Conservation (phyloP, 2,888 invertebrate genomes). For the Geotrupes spiniger region DNA sequence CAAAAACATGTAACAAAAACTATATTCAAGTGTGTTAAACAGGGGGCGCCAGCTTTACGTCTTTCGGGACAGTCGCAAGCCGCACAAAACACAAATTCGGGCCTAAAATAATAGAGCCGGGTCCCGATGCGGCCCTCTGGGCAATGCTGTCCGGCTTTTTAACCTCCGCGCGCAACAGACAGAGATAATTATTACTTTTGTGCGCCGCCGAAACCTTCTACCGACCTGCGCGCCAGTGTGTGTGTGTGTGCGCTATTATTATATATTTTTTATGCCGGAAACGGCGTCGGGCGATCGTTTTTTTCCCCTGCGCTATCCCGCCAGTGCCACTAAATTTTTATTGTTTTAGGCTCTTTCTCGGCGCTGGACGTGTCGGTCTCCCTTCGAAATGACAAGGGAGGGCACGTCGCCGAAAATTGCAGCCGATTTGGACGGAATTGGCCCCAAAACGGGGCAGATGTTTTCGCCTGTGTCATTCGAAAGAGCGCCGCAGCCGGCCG, state of each 20-base stretch:
- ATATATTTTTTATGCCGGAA: conserved; percentile 52
- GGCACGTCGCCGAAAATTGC: no score
- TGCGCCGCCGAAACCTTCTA: conserved; percentile 38
- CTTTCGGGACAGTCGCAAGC: neutral
- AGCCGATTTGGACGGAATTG: no score
- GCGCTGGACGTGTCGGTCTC: neutral
- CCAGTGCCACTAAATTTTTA: conserved; percentile 37
- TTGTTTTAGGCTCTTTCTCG: conserved; percentile 32
- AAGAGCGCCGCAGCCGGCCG: no score
- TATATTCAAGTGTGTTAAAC: no score
- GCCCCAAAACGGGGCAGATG: no score
- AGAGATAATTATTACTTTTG: conserved; percentile 46
- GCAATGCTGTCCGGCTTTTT: conserved; percentile 38
- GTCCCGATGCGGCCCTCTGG: conserved; percentile 31
- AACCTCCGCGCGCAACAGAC: conserved; percentile 37
- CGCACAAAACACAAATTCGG: conserved; percentile 41
- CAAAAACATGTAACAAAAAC: no score
- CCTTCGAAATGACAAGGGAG: no score
- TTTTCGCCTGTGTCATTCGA: no score
- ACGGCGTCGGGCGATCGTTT: conserved; percentile 37
- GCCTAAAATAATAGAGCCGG: conserved; percentile 47
- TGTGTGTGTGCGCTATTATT: conserved; percentile 44
- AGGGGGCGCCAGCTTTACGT: conserved; percentile 28
- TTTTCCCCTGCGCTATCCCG: conserved; percentile 18
- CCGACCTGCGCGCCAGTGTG: conserved; percentile 5